Evolutionary conservation across 2,797 vertebrate genomes (phyloP), one percentile per base, ranked within the genome.

Genomic region (Lepidocolaptes lacrymiger): DNA sequence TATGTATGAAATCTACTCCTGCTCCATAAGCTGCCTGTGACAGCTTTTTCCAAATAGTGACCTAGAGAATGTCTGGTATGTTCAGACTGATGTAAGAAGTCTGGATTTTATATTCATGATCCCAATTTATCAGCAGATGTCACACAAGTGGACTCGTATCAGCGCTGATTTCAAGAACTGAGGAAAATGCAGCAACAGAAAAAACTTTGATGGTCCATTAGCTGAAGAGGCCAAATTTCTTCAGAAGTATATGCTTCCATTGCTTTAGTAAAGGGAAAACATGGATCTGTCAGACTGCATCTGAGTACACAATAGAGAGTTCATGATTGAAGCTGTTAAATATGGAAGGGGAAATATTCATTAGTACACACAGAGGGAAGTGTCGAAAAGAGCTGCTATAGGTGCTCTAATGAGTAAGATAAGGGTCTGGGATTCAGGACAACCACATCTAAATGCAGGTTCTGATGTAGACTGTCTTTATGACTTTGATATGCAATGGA

Each of bases 31-130:
- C 44, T 94, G 69, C 36, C 76, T 43, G 7, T 61, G 73, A 84
- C 23, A 73, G 51, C 52, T 84, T 94, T 87, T 84, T 79, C 77
- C 88, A 90, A 88, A 79, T 82, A 67, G 52, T 74, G 77, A 79
- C 64, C 54, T 59, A 49, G 88, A 64, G 78, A 93, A 96, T 93
- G 91, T 90, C 92, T 95, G 96, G 75, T 88, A 91, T 95, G 91
- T 85, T 93, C 20, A 4, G 64, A 81, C 68, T 90, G 85, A 95
- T 61, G 82, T 86, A 82, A 95, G 78, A 93, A 93, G 88, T 83
- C 90, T 92, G 56, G 77, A 79, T 95, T 95, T 95, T 88, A 12
- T 80, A 59, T 48, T 91, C 41, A 61, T 32, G 28, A 87, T 78
- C 58, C 56, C 12, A 84, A 0, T 73, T 92, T 69, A 63, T 86